Base-by-base conservation (phyloP, 2,797 vertebrate genomes). In the Chaunax sp. region DNA sequence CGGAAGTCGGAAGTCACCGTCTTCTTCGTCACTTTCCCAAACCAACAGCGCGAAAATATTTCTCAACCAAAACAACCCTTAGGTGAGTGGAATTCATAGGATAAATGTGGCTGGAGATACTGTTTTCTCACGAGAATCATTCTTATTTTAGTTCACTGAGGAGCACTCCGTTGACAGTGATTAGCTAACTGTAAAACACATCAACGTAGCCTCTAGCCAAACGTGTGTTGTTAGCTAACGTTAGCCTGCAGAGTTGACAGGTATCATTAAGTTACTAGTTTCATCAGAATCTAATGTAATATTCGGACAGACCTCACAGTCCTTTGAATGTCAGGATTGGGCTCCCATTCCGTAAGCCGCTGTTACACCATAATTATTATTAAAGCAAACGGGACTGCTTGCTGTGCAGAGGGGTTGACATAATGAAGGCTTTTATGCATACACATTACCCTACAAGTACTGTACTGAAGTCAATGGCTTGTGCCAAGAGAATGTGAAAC, bases 31-130 rank as follows among this genome's bases (percentile, higher is more conserved):
- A 79, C 53, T 3, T 53, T 35, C 11, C 52, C 19, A 3, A 15
- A 6, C 54, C 22, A 5, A 15, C 56, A 75, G 80, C 87, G 87
- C 81, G 83, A 83, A 88, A 87, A 75, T 44, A 11, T 64, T 59
- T 54, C 3, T 10, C 2, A 4, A 67, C 5, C 38, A 22, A 44
- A 63, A 41, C 20, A 53, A 20, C 18, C 12, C 3, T 0, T 0
- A 15, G 60, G 84, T 84, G 49, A 70, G 62, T 20, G 33, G 0
- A 18, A 38, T 37, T 20, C 11, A 5, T 0, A 2, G 3, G 16
- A 12, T 3, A 12, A 18, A 10, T 6, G 1, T 23, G 0, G 1
- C 6, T 35, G 4, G 1, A 22, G 0, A 11, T 45, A 18, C 2
- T 18, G 18, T 10, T 35, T 35, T 9, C 33, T 35, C 33, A 35